These are phyloP conservation scores for Anneissia japonica DNA, from an alignment of 35 echinoderm and acorn worm species.

Conservation along the genomic window DNA sequence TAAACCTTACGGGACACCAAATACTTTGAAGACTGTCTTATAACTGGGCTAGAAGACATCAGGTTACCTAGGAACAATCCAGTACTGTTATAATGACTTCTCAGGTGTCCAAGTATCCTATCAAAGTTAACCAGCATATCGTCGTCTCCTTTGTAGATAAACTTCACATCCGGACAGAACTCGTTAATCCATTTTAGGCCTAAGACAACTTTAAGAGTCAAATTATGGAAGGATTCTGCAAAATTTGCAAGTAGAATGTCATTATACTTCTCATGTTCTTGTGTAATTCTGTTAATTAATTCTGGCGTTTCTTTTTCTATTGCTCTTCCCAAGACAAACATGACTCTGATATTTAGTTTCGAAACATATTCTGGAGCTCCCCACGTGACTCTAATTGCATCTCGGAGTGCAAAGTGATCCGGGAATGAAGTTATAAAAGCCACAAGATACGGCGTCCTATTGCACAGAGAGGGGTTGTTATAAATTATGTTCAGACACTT, in stretches of 20 bases:
- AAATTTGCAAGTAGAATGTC: conserved; percentile 86
- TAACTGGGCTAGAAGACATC: conserved; percentile 51
- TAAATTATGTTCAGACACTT: conserved; percentile 19
- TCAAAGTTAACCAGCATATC: conserved; percentile 94
- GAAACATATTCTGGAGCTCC: conserved; percentile 21
- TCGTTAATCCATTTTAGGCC: conserved; percentile 73
- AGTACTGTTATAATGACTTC: conserved; percentile 38
- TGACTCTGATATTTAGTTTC: conserved; percentile 31
- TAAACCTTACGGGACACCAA: conserved; percentile 60
- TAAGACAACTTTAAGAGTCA: conserved; percentile 76
- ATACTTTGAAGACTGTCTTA: conserved; percentile 62
- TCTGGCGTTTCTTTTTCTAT: conserved; percentile 57
- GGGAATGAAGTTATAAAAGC: conserved; percentile 70
- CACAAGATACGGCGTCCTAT: conserved; percentile 40
- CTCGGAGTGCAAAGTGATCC: conserved; percentile 61
- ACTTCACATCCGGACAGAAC: conserved; percentile 64
- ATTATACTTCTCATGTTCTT: conserved; percentile 67
- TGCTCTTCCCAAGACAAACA: conserved; percentile 85
- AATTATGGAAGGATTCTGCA: conserved; percentile 67
- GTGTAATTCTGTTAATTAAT: conserved; percentile 48
- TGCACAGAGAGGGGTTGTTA: conserved; percentile 45
- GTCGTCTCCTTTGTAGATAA: conserved; percentile 93
- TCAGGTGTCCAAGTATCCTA: conserved; percentile 30
- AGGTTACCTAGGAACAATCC: conserved; percentile 52
- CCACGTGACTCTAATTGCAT: conserved; percentile 82